These are phyloP conservation scores for Gastrophryne carolinensis DNA, from an alignment of 2,797 vertebrate genomes.

Conservation along the genomic window DNA sequence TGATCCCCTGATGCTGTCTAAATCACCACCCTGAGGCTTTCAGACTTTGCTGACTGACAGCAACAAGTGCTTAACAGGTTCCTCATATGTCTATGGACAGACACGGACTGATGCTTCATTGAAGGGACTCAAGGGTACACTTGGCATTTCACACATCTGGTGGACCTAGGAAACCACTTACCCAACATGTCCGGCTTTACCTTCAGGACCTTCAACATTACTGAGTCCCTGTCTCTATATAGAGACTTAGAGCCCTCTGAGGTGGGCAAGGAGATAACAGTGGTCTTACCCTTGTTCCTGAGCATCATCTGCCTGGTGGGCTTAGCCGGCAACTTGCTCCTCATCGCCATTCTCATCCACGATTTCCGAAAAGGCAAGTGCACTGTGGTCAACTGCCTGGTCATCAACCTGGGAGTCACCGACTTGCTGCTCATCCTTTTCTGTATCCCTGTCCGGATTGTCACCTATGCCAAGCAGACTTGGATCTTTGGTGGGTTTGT, in stretches of 20 bases:
- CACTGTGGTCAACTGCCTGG: conserved; percentile 67
- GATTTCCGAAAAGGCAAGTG: conserved; percentile 64
- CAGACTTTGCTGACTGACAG: too few species aligned
- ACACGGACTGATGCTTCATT: too few species aligned
- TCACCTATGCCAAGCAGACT: conserved; percentile 70
- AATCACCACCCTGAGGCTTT: too few species aligned
- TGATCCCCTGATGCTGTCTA: too few species aligned
- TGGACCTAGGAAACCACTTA: background rate
- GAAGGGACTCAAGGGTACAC: too few species aligned
- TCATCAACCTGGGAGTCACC: conserved; percentile 67
- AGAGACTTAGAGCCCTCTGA: conserved; percentile 68
- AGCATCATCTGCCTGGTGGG: conserved; percentile 69
- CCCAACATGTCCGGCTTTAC: background rate
- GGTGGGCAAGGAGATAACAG: conserved; percentile 59
- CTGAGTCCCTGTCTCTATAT: conserved; percentile 62
- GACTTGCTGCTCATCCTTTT: conserved; percentile 71
- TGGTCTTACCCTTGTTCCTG: conserved; percentile 67
- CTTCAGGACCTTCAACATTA: conserved; percentile 63
- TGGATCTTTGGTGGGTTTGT: conserved; percentile 72
- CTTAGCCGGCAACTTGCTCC: conserved; percentile 70
- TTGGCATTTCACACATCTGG: too few species aligned
- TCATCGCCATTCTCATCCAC: conserved; percentile 66
- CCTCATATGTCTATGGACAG: too few species aligned
- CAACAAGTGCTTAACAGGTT: too few species aligned
- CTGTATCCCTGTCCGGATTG: conserved; percentile 69